Percentiles rank a stretch among this genome's conserved stretches.
Evolutionary conservation across 2,797 vertebrate genomes (phyloP).

Genomic region (Liasis olivaceus): DNA sequence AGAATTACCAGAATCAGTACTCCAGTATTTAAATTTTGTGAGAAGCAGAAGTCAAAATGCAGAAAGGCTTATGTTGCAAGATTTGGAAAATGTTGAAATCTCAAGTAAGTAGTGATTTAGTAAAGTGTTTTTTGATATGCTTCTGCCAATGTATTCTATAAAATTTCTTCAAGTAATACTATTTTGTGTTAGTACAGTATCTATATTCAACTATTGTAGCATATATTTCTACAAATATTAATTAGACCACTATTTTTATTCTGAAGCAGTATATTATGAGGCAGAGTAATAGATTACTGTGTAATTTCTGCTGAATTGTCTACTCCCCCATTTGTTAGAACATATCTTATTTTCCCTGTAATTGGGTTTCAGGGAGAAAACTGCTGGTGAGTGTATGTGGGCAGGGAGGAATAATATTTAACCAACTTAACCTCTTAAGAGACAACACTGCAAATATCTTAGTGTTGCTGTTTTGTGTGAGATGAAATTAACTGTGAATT

Average conservation of each 20-base stretch:
- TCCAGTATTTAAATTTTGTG: constrained; percentile 81
- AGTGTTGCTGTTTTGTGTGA: neutral
- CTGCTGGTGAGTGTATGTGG: neutral
- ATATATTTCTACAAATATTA: neutral
- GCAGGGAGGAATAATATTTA: neutral
- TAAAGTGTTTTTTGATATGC: neutral
- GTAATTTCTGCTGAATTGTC: neutral
- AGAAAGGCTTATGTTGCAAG: constrained; percentile 81
- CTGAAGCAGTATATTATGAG: neutral
- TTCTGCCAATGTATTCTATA: neutral
- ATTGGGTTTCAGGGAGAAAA: neutral
- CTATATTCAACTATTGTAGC: neutral
- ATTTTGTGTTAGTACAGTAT: neutral
- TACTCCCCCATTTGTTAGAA: neutral
- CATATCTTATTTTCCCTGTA: neutral
- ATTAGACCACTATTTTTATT: neutral
- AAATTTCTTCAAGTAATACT: neutral
- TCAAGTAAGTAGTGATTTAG: constrained; percentile 61
- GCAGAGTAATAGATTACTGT: too few relatives aligned
- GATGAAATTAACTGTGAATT: neutral
- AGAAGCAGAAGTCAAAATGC: constrained; percentile 74
- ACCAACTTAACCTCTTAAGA: neutral
- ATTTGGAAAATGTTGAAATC: constrained; percentile 70
- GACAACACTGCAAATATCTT: neutral
- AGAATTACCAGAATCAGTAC: constrained; percentile 80